Evolutionary conservation across 2,797 vertebrate species (phyloP).

Genomic region (Serranus cabrilla): DNA sequence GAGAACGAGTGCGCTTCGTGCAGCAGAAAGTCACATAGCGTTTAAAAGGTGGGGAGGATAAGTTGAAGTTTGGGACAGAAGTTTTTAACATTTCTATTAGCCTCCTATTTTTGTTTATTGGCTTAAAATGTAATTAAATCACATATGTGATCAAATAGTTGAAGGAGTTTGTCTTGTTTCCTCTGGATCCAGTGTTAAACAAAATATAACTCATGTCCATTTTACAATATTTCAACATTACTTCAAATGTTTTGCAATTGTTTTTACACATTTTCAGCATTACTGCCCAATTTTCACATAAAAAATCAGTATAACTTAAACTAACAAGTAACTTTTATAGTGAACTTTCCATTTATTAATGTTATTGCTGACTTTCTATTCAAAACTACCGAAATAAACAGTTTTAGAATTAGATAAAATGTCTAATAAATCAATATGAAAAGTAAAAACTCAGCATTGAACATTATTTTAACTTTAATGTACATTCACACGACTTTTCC

Average conservation of each 20-base stretch:
- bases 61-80: conserved; percentile 19
- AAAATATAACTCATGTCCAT: neutral
- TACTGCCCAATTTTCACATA: neutral
- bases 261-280: neutral
- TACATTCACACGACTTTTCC: neutral
- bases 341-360: neutral
- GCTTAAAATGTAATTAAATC: conserved; percentile 9
- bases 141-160: neutral
- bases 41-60: conserved; percentile 13
- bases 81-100: conserved; percentile 9
- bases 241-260: neutral
- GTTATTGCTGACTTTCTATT: neutral
- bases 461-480: neutral
- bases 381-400: neutral
- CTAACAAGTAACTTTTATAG: neutral
- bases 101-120: conserved; percentile 13
- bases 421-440: too few relatives aligned
- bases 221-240: neutral
- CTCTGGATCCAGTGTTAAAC: neutral
- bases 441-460: neutral
- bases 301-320: neutral
- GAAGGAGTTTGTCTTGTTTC: neutral
- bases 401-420: neutral
- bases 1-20: conserved; percentile 14
- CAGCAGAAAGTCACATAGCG: conserved; percentile 1